Base-by-base conservation (phyloP, 2,797 vertebrate species). In the Silurus lanzhouensis region DNA sequence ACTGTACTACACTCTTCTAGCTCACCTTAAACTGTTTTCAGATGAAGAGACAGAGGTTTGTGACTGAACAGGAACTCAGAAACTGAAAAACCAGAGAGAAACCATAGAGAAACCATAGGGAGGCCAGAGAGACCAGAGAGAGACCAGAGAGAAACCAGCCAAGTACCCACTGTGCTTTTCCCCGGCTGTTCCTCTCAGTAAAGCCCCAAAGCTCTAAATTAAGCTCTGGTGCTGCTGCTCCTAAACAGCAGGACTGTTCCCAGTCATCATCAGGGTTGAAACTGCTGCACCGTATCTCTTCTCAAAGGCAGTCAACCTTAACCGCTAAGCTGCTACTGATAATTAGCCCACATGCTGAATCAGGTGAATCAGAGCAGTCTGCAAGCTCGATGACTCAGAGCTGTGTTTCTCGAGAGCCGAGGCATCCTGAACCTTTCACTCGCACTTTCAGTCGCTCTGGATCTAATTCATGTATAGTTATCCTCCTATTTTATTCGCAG, bases 281-380 rank as follows among this genome's bases (percentile, higher is more conserved):
- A 52, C 44, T 52, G 46, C 71, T 55, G 71, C 71, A 55, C 48
- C 48, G 25, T 8, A 55, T 55, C 46, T 3, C 22, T 25, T 48
- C 72, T 57, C 48, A 25, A 55, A 17, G 55, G 48, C 71, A 25
- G 22, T 8, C 20, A 48, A 48, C 10, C 70, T 12, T 48, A 72
- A 46, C 70, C 19, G 6, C 71, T 25, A 55, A 72, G 71, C 71
- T 52, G 46, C 71, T 12, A 25, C 71, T 74, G 71, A 74, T 74
- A 52, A 74, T 74, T 14, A 72, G 46, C 46, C 14, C 2, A 74
- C 12, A 52, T 25, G 46, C 12, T 25, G 70, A 72, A 52, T 74
- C 71, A 25, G 71, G 48, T 3, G 48, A 55, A 25, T 25, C 46
- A 74, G 72, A 75, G 52, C 15, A 1, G 48, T 55, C 72, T 25